Evolutionary conservation across 2,888 invertebrate species (phyloP).

Genomic region (Agriopis aurantiaria): DNA sequence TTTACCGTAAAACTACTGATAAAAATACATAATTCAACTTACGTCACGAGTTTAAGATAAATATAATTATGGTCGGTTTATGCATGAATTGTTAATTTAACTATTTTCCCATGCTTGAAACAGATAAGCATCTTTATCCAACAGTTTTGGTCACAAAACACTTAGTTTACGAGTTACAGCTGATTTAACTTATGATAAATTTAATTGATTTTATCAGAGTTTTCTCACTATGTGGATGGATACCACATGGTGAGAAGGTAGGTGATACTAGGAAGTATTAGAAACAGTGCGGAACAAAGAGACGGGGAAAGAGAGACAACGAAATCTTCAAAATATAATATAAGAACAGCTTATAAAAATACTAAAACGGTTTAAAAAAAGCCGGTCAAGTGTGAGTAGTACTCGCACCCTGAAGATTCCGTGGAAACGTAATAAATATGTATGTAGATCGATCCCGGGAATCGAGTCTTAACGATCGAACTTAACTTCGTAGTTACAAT

Average conservation of each 20-base stretch:
- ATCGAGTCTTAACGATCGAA: no score
- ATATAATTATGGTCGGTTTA: slow-evolving; percentile 22
- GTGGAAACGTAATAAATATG: no score
- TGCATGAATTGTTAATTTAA: slow-evolving; percentile 34
- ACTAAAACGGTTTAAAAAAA: no score
- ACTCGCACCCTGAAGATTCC: no score
- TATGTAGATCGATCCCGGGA: no score
- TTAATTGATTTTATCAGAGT: slow-evolving; percentile 27
- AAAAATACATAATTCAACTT: slow-evolving; percentile 13
- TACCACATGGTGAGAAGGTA: slow-evolving; percentile 2
- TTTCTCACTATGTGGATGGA: slow-evolving; percentile 14
- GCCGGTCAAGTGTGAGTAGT: no score
- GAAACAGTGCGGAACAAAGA: background rate
- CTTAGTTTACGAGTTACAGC: slow-evolving; percentile 27
- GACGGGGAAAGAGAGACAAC: background rate
- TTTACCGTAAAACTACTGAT: slow-evolving; percentile 13
- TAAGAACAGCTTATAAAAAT: no score
- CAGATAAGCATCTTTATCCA: slow-evolving; percentile 27
- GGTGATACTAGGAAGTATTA: background rate
- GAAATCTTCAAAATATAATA: background rate
- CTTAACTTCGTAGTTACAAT: no score
- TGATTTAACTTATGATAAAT: slow-evolving; percentile 27
- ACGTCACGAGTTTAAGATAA: slow-evolving; percentile 18
- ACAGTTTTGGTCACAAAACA: slow-evolving; percentile 33
- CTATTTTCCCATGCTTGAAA: slow-evolving; percentile 30